Conservation (phyloP, 2,888 invertebrate genomes). For the Clistopyga incitator region DNA sequence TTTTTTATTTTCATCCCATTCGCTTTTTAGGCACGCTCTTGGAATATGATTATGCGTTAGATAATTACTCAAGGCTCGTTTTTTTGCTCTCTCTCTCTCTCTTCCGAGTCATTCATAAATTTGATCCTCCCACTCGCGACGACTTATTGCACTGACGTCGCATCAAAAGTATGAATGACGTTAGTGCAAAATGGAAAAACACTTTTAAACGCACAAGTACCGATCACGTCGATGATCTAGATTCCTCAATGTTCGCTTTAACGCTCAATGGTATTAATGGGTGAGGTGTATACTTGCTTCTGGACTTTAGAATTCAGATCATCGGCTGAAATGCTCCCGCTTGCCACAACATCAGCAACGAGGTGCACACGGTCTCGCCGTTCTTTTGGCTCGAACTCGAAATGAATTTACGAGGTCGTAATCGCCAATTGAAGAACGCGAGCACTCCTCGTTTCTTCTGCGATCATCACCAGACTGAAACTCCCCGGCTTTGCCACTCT, state of each 20-base stretch:
- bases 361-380: conserved; percentile 63
- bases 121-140: conserved; percentile 52
- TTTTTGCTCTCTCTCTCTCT: conserved; percentile 9
- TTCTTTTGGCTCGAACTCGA: conserved; percentile 76
- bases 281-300: not conserved
- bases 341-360: conserved; percentile 22
- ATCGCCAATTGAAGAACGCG: conserved; percentile 78
- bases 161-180: conserved; percentile 21
- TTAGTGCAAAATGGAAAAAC: conserved; percentile 56
- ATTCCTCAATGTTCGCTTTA: conserved; percentile 16
- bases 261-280: conserved; percentile 20
- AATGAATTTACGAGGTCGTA: conserved; percentile 80
- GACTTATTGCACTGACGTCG: conserved; percentile 57
- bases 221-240: conserved; percentile 32
- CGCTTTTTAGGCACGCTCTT: conserved; percentile 52
- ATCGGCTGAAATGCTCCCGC: conserved; percentile 55
- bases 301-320: conserved; percentile 54
- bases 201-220: conserved; percentile 41
- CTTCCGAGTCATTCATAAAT: conserved; percentile 57
- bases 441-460: conserved; percentile 54
- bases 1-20: conserved; percentile 65
- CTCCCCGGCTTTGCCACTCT: conserved; percentile 4
- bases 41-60: conserved; percentile 44
- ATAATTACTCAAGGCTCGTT: conserved; percentile 46
- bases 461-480: conserved; percentile 30